Evolutionary conservation across 2,113 vertebrate genomes (phyloP).

Genomic region (Chauna torquata): DNA sequence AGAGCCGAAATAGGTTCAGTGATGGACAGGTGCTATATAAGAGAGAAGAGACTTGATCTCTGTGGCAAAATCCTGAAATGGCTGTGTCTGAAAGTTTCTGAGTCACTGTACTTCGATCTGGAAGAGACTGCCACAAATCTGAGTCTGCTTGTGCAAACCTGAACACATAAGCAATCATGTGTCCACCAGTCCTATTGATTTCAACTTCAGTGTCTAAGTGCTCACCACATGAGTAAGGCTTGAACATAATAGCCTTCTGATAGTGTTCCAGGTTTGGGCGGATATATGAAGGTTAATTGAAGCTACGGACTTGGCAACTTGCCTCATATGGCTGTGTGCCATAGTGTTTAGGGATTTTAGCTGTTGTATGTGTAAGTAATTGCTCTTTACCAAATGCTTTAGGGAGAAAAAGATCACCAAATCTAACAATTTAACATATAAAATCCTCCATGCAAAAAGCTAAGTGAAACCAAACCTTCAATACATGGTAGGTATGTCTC

Average conservation of each 20-base stretch:
- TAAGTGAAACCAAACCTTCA: background rate
- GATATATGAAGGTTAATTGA: conserved; percentile 72
- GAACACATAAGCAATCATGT: conserved; percentile 24
- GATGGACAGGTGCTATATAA: background rate
- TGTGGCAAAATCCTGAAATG: background rate
- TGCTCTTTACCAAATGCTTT: conserved; percentile 58
- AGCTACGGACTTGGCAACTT: conserved; percentile 65
- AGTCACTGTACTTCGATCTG: background rate
- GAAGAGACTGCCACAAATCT: background rate
- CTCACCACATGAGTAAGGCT: conserved; percentile 56
- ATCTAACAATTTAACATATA: background rate
- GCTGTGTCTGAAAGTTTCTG: background rate
- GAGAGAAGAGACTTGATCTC: background rate
- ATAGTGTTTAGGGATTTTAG: conserved; percentile 60
- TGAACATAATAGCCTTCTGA: conserved; percentile 68
- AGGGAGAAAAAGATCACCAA: conserved; percentile 27
- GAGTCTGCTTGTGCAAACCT: background rate
- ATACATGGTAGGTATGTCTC: background rate
- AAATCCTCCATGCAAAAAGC: background rate
- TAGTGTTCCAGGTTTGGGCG: conserved; percentile 66
- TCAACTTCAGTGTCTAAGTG: conserved; percentile 52
- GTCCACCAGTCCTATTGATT: conserved; percentile 35
- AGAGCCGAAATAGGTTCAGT: background rate
- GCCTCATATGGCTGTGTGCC: conserved; percentile 60
- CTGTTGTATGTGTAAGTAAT: conserved; percentile 63